These are phyloP conservation scores for Geotrupes spiniger DNA, from an alignment of 2,888 invertebrate genomes.

Conservation along the genomic window DNA sequence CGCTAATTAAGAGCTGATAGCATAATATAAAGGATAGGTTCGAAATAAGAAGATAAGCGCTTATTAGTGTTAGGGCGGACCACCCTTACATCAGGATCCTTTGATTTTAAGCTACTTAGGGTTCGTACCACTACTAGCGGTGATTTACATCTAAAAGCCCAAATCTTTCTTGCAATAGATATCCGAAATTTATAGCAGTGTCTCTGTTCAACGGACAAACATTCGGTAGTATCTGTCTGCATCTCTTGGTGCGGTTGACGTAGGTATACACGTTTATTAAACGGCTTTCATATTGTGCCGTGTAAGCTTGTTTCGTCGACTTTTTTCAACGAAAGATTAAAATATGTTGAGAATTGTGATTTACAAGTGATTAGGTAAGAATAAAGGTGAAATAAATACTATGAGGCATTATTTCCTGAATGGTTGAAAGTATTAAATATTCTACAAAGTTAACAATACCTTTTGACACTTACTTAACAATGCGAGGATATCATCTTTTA, in stretches of 20 bases:
- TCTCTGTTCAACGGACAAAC: no score
- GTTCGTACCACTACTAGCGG: conserved; percentile 6
- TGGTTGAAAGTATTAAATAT: no score
- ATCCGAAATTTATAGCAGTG: neutral
- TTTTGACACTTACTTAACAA: no score
- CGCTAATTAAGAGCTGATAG: conserved; percentile 30
- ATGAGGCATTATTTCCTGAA: conserved; percentile 4
- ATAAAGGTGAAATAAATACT: conserved; percentile 7
- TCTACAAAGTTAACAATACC: no score
- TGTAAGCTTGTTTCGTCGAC: neutral
- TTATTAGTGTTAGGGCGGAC: conserved; percentile 26
- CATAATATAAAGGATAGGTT: conserved; percentile 25
- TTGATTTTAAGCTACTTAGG: conserved; percentile 25
- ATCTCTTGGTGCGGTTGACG: no score
- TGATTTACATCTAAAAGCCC: conserved; percentile 2
- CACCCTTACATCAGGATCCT: conserved; percentile 24
- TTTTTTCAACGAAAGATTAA: conserved; percentile 8
- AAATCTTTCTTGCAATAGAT: no score
- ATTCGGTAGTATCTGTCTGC: no score
- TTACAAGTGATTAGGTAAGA: conserved; percentile 5
- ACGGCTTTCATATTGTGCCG: neutral
- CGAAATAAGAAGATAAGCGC: conserved; percentile 27
- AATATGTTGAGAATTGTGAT: conserved; percentile 5
- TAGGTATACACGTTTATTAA: neutral
- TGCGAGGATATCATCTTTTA: no score